A percentile compares a stretch with the other conserved stretches of the same genome.
phyloP scores from a whole-genome alignment of 2,797 vertebrate species.

The Buceros bicornis region DNA sequence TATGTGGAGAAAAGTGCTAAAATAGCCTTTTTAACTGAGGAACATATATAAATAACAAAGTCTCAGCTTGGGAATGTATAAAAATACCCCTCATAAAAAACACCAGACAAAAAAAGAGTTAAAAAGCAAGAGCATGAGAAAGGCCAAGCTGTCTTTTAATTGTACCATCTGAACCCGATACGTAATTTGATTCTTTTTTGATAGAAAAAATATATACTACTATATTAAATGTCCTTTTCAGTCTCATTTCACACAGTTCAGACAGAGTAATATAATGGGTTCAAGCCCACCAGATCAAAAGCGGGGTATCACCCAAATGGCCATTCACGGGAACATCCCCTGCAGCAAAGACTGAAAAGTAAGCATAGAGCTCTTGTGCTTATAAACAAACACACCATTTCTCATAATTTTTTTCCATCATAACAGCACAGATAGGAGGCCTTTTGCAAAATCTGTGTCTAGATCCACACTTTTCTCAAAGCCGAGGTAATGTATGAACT shows the following conservation, averaged over 20 bases:
- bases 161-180: fast-evolving
- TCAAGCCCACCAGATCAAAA: neutral
- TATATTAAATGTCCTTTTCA: neutral
- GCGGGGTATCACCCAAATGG: neutral
- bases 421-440: neutral
- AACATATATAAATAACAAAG: neutral
- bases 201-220: neutral
- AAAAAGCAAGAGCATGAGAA: neutral
- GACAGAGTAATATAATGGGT: neutral
- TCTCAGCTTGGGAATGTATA: fast-evolving
- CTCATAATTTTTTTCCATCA: neutral
- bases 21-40: neutral
- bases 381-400: neutral
- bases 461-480: neutral
- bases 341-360: neutral
- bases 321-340: neutral
- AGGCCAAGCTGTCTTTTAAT: neutral
- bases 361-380: neutral
- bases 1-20: neutral
- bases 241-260: neutral
- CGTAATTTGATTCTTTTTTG: neutral
- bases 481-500: neutral
- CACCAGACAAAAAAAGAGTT: neutral
- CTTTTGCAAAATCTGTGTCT: neutral
- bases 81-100: neutral